These are phyloP conservation scores for Holcopasites calliopsidis DNA, from an alignment of 1,140 invertebrate species.

Conservation along the genomic window DNA sequence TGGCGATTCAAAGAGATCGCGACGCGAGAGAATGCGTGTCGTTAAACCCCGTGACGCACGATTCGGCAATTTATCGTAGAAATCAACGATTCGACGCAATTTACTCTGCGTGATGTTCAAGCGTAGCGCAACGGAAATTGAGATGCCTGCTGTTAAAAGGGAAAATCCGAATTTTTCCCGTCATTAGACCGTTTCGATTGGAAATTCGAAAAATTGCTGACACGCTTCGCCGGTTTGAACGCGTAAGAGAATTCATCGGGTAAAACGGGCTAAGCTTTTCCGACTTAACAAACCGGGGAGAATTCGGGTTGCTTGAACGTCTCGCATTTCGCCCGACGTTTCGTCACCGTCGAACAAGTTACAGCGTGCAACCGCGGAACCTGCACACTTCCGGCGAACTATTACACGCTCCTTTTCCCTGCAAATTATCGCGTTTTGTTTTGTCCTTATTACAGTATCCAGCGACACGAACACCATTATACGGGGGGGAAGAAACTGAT, in stretches of 20 bases:
- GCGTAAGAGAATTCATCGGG: neutral
- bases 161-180: neutral
- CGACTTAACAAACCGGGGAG: neutral
- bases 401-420: constrained; percentile 58
- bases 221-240: neutral
- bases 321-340: constrained; percentile 3
- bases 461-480: constrained; percentile 45
- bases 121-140: constrained; percentile 19
- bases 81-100: constrained; percentile 26
- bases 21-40: constrained; percentile 2
- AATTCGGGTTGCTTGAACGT: neutral
- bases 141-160: neutral
- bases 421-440: constrained; percentile 49
- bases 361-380: constrained; percentile 30
- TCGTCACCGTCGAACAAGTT: constrained; percentile 10
- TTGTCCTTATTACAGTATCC: constrained; percentile 24
- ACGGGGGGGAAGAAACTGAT: constrained; percentile 60
- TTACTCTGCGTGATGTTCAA: neutral
- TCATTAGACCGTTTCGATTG: constrained; percentile 2
- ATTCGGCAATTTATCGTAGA: constrained; percentile 23
- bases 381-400: constrained; percentile 41
- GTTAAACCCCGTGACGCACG: constrained; percentile 2
- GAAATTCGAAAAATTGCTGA: neutral
- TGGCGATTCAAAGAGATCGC: neutral
- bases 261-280: neutral